Evolutionary conservation across 2,797 vertebrate species (phyloP).

Genomic region (Chelonia mydas): DNA sequence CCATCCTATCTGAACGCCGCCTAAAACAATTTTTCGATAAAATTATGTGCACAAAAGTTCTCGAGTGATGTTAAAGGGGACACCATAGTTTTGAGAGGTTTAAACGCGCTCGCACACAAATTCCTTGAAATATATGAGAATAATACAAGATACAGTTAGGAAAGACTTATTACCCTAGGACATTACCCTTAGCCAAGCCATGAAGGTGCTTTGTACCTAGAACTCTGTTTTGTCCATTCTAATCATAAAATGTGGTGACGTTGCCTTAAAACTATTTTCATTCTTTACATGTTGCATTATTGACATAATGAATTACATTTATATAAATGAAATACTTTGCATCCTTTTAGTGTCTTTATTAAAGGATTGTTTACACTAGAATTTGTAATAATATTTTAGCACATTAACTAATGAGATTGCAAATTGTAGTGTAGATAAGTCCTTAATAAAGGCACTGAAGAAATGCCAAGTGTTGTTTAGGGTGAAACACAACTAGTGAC

Average conservation of each 20-base stretch:
- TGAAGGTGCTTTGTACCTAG: fast-evolving
- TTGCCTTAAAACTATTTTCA: background rate
- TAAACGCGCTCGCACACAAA: fast-evolving
- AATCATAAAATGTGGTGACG: fast-evolving
- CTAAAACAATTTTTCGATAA: background rate
- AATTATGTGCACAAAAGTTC: background rate
- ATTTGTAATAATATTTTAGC: background rate
- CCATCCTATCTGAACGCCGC: background rate
- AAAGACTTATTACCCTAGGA: background rate
- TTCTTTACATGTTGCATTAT: background rate
- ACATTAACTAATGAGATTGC: background rate
- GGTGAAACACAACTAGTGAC: background rate
- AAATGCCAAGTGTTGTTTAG: background rate
- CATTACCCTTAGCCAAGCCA: fast-evolving
- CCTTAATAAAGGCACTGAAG: too few species aligned
- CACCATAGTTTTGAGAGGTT: background rate
- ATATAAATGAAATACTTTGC: background rate
- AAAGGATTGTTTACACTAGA: background rate
- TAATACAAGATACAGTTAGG: background rate
- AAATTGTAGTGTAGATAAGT: too few species aligned
- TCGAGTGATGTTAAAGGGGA: background rate
- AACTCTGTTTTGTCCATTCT: background rate
- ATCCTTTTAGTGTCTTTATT: background rate
- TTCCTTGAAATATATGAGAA: background rate
- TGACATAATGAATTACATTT: background rate